phyloP scores from a whole-genome alignment of 1,140 invertebrate species.

The Samia ricini region DNA sequence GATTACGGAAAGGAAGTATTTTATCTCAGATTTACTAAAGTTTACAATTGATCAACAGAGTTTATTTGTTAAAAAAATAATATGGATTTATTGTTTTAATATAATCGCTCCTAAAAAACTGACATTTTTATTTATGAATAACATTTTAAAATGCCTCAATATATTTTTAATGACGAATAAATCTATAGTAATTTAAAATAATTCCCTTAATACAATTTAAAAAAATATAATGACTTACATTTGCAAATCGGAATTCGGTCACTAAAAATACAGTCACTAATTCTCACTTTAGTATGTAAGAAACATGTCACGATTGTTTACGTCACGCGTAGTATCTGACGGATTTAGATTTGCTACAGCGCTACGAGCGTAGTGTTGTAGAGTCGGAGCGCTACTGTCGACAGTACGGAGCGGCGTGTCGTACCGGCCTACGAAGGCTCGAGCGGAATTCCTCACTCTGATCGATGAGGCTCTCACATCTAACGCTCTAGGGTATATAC shows the following conservation, averaged over 20 bases:
- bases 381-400: slow-evolving; percentile 36
- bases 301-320: slow-evolving; percentile 6
- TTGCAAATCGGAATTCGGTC: neutral
- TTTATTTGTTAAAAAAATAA: too few species aligned
- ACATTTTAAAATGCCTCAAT: too few species aligned
- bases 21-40: too few species aligned
- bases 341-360: neutral
- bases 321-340: neutral
- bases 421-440: slow-evolving; percentile 43
- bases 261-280: neutral
- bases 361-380: slow-evolving; percentile 25
- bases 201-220: neutral
- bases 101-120: too few species aligned
- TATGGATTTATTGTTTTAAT: too few species aligned
- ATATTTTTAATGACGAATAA: too few species aligned
- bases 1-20: too few species aligned
- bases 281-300: neutral
- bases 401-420: slow-evolving; percentile 35
- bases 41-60: too few species aligned
- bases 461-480: slow-evolving; percentile 55
- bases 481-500: slow-evolving; percentile 22
- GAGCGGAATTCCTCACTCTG: slow-evolving; percentile 43
- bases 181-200: neutral
- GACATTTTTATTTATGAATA: too few species aligned
- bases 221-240: neutral